Evolutionary conservation across 2,888 invertebrate genomes (phyloP), one percentile per base, ranked within the genome.

Genomic region (Thera britannica): DNA sequence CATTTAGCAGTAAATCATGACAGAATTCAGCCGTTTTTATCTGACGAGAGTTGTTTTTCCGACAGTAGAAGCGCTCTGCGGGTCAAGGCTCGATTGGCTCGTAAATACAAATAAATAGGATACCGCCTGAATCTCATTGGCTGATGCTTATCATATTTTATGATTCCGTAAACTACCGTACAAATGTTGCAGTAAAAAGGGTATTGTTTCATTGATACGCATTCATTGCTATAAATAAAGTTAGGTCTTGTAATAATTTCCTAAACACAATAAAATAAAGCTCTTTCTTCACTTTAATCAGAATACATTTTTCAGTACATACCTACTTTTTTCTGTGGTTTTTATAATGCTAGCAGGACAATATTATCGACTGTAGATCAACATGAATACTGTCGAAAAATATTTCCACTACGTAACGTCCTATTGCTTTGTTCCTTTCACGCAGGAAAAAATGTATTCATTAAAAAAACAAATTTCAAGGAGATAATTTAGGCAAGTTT

Each of bases 101-200:
- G 87, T 90, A 90, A 92, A 90, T 90, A 90, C 88, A 86, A 90
- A 89, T 89, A 90, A 89, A 90, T 89, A 85, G 86, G 85, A 86
- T 83, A 83, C 85, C 82, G 84, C 79, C 86, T 84, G 89, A 87
- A 87, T 88, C 85, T 87, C 86, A 86, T 89, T 88, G 86, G 79
- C 80, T 79, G 89, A 90, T 90, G 83, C 84, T 90, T 90, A 91
- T 91, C 90, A 89, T 90, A 88, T 89, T 90, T 92, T 90, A 90
- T 88, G 83, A 81, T 86, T 86, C 80, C 82, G 85, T 87, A 86
- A 88, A 88, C 85, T 85, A 83, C 79, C 85, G 79, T 82, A 83
- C 84, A 84, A 87, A 83, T 85, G 83, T 83, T 83, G 77, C 81
- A 81, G 81, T 89, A 89, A 85, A 82, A 83, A 81, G 77, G 76